phyloP scores from a whole-genome alignment of 2,888 invertebrate species.

The Ophion costatus region DNA sequence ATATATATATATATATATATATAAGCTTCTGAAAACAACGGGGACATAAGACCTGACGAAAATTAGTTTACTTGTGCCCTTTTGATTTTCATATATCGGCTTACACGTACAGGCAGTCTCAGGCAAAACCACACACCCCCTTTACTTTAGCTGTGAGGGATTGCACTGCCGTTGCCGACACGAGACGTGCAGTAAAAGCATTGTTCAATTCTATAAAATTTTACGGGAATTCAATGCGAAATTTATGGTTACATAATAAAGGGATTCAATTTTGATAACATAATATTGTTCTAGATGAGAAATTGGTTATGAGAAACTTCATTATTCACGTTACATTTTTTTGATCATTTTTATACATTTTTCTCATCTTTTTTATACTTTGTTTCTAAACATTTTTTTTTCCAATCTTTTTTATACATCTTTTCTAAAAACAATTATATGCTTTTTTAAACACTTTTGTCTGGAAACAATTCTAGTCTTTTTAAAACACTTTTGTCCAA shows the following conservation, averaged over 20 bases:
- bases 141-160: neutral
- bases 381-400: neutral
- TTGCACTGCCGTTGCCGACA: neutral
- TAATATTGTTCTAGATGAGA: neutral
- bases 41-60: neutral
- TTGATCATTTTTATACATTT: neutral
- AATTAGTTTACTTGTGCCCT: constrained; percentile 5
- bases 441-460: too few relatives aligned
- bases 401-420: too few relatives aligned
- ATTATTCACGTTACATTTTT: neutral
- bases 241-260: neutral
- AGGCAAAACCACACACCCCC: neutral
- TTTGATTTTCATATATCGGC: neutral
- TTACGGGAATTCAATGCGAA: neutral
- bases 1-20: neutral
- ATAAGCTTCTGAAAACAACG: constrained; percentile 7
- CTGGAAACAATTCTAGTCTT: too few relatives aligned
- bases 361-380: neutral
- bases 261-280: neutral
- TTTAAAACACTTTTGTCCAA: too few relatives aligned
- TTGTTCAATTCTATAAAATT: neutral
- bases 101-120: neutral
- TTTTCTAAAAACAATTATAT: too few relatives aligned
- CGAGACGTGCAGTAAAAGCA: neutral
- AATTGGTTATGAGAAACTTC: neutral